Percentiles rank a stretch among this genome's conserved stretches.
Conservation (phyloP, 2,113 vertebrate species). For the Paradisaea rubra region DNA sequence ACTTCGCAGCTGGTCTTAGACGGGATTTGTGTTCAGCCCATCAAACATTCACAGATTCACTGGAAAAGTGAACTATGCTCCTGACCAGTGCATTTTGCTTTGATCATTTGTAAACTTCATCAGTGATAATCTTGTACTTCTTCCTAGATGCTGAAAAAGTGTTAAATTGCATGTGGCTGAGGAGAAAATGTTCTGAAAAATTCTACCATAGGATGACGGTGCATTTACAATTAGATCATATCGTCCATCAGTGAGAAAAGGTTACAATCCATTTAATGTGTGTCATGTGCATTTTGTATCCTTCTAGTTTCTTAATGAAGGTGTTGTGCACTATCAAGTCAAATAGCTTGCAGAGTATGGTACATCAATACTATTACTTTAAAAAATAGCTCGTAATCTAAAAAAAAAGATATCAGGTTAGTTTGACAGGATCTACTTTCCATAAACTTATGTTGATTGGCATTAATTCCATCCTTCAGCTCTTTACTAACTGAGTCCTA, state of each 20-base stretch:
- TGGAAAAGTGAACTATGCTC: neutral
- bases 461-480: slow-evolving; percentile 51
- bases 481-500: slow-evolving; percentile 10
- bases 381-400: neutral
- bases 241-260: neutral
- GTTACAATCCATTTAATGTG: neutral
- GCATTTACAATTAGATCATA: neutral
- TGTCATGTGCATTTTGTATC: neutral
- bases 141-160: neutral
- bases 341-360: neutral
- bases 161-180: neutral
- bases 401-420: neutral
- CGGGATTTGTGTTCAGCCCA: neutral
- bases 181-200: neutral
- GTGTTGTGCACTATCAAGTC: neutral
- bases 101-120: neutral
- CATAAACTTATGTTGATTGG: slow-evolving; percentile 51
- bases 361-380: slow-evolving; percentile 2
- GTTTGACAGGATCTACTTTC: slow-evolving; percentile 59
- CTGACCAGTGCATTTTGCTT: neutral
- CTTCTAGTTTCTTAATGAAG: slow-evolving; percentile 3
- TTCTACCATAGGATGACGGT: neutral
- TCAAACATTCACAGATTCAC: neutral
- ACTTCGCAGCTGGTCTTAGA: neutral
- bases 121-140: neutral